phyloP scores from a whole-genome alignment of 2,888 invertebrate genomes.

The Cybosia mesomella region DNA sequence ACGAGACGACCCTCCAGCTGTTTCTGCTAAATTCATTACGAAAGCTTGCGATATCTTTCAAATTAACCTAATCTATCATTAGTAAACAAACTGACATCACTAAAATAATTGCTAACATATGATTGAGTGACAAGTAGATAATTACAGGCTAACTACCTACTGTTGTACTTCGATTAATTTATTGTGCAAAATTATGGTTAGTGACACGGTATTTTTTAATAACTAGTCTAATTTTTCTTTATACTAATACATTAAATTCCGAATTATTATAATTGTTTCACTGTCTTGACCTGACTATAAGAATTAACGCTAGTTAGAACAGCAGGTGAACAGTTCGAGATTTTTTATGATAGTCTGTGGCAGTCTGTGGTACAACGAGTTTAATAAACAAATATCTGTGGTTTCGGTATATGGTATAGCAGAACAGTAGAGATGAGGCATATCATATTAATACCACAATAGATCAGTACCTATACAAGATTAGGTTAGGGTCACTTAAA shows the following conservation, averaged over 20 bases:
- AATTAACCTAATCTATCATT: conserved; percentile 63
- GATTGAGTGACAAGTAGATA: conserved; percentile 81
- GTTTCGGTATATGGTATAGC: neutral
- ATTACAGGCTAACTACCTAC: conserved; percentile 55
- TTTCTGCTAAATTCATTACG: conserved; percentile 74
- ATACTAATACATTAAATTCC: neutral
- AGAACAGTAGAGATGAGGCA: neutral
- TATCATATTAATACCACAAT: no score
- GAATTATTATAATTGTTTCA: conserved; percentile 22
- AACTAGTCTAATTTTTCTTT: neutral
- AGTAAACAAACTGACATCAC: conserved; percentile 85
- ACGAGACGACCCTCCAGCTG: conserved; percentile 79
- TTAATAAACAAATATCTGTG: conserved; percentile 1
- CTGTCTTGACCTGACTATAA: conserved; percentile 23
- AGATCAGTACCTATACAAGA: no score
- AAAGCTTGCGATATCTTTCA: conserved; percentile 49
- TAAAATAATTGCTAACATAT: conserved; percentile 80
- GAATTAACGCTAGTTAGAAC: conserved; percentile 12
- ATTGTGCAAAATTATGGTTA: conserved; percentile 15
- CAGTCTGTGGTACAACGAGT: neutral
- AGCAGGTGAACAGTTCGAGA: conserved; percentile 17
- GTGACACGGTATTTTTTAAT: conserved; percentile 5
- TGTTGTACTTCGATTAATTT: conserved; percentile 20
- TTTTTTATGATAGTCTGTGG: conserved; percentile 40
- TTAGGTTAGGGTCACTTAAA: no score